Percentiles rank a stretch among this genome's conserved stretches.
Evolutionary conservation across 2,797 vertebrate genomes (phyloP).

Genomic region (Hafferia zeledoni): DNA sequence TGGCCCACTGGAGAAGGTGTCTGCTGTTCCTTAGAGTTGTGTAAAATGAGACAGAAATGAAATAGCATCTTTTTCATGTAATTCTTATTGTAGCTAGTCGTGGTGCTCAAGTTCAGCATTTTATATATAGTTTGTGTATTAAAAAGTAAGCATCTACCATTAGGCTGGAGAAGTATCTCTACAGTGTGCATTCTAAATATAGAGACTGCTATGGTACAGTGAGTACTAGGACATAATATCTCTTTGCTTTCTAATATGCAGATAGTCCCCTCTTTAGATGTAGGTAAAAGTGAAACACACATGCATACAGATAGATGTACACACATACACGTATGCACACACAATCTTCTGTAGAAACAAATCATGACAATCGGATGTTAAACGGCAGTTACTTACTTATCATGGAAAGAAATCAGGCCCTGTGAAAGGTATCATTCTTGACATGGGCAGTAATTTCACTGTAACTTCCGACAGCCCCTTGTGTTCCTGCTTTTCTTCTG

Average conservation of each 20-base stretch:
- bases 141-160: constrained; percentile 14
- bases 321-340: accelerated
- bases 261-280: not conserved
- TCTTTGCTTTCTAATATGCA: not conserved
- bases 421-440: not conserved
- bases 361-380: not conserved
- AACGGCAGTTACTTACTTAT: not conserved
- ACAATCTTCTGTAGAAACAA: not conserved
- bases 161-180: not conserved
- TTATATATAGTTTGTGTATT: constrained; percentile 11
- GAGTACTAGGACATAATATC: not conserved
- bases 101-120: not conserved
- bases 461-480: not conserved
- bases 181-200: not conserved
- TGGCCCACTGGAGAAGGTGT: not conserved
- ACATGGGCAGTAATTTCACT: not conserved
- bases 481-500: not conserved
- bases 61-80: not conserved
- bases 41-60: constrained; percentile 6
- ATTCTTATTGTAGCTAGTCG: not conserved
- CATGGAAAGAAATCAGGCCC: not conserved
- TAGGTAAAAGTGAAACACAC: not conserved
- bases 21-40: not conserved
- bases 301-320: too few species aligned
- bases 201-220: not conserved